Base-by-base conservation (phyloP, 1,140 invertebrate genomes). In the Radopholus similis region DNA sequence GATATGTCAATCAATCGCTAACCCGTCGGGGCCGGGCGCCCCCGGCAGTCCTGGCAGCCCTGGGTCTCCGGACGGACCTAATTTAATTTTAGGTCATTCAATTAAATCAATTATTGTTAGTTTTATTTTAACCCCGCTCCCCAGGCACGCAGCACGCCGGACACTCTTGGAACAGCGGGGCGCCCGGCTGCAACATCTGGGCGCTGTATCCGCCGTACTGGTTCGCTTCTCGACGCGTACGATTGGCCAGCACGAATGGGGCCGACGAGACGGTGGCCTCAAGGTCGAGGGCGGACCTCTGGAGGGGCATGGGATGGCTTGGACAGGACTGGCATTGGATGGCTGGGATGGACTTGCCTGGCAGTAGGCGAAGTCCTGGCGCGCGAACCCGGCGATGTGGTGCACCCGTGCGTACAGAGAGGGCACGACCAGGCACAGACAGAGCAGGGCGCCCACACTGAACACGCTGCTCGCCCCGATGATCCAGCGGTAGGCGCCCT, bases 101-200 rank as follows among this genome's bases (percentile, higher is more conserved):
- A n/a, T n/a, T n/a, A n/a, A n/a, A n/a, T n/a, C n/a, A n/a, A n/a
- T n/a, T n/a, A n/a, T n/a, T n/a, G n/a, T n/a, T n/a, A n/a, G n/a
- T n/a, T n/a, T n/a, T n/a, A n/a, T n/a, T n/a, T n/a, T n/a, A n/a
- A n/a, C n/a, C 78, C n/a, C 75, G 54, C 47, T 77, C 77, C 23
- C 78, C 78, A 9, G 79, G 81, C 42, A 75, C 53, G 63, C 79
- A 81, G 59, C 79, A 81, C 18, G 79, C 79, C 40, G 79, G 79
- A 57, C 81, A 81, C 58, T 81, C 79, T 62, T 81, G 79, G 72
- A 81, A 81, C 49, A 70, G 71, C 13, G 78, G 80, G 4, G 72
- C 71, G 53, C 73, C 72, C 34, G 73, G 26, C 60, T 75, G 76
- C 26, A 83, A 57, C 26, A 81, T 51, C 5, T 64, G 58, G 15